These are phyloP conservation scores for Mythimna loreyi DNA, from an alignment of 2,888 invertebrate genomes.

Conservation along the genomic window DNA sequence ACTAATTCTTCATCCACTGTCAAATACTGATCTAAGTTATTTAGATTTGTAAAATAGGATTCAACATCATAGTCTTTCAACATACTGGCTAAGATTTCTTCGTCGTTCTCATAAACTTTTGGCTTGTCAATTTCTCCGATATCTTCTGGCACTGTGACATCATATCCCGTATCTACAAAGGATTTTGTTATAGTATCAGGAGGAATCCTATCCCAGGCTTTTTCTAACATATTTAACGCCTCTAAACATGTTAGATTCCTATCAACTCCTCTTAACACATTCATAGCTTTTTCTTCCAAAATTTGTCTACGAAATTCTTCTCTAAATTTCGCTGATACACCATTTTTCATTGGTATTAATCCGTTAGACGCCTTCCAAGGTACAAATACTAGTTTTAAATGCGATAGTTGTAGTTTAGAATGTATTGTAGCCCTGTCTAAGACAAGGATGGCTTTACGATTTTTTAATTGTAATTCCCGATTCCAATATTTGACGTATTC, in stretches of 20 bases:
- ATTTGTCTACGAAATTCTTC: constrained; percentile 71
- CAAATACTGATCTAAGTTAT: constrained; percentile 71
- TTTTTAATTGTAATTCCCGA: constrained; percentile 62
- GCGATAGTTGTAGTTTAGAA: constrained; percentile 71
- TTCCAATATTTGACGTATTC: constrained; percentile 76
- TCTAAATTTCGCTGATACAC: constrained; percentile 69
- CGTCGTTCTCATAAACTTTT: constrained; percentile 68
- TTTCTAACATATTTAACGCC: constrained; percentile 71
- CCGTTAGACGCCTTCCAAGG: constrained; percentile 75
- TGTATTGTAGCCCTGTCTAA: constrained; percentile 75
- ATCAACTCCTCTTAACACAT: constrained; percentile 69
- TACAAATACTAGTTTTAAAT: constrained; percentile 74
- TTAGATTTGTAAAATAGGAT: constrained; percentile 67
- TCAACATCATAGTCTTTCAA: constrained; percentile 73
- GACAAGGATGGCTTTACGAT: constrained; percentile 69
- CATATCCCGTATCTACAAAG: constrained; percentile 71
- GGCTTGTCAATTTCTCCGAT: constrained; percentile 45
- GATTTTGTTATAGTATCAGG: constrained; percentile 67
- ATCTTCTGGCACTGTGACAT: constrained; percentile 63
- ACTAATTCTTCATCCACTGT: constrained; percentile 75
- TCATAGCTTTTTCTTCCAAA: constrained; percentile 71
- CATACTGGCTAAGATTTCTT: constrained; percentile 68
- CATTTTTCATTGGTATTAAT: constrained; percentile 74
- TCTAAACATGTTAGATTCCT: constrained; percentile 73
- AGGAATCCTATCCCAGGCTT: constrained; percentile 71